These are phyloP conservation scores for Chromoteleia sp. DNA, from an alignment of 2,888 invertebrate genomes.

Conservation along the genomic window DNA sequence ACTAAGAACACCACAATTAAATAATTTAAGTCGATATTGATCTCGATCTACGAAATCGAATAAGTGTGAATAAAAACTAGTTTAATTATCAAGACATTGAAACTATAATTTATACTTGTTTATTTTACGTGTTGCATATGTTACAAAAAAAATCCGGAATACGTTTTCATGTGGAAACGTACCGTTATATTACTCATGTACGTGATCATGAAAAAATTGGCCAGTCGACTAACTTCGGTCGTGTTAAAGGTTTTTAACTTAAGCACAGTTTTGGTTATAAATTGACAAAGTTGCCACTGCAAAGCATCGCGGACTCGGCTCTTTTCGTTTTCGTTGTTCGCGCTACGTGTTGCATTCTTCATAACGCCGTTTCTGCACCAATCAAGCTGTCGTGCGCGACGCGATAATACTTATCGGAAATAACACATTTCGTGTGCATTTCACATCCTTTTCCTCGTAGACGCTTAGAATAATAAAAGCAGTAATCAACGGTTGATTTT, in stretches of 20 bases:
- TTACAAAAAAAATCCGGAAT: background rate
- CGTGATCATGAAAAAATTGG: constrained; percentile 32
- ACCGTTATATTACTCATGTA: constrained; percentile 25
- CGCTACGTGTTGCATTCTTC: constrained; percentile 56
- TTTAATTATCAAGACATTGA: too few relatives aligned
- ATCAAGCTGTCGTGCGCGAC: constrained; percentile 48
- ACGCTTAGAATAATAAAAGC: constrained; percentile 32
- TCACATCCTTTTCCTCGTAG: constrained; percentile 32
- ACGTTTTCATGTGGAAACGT: background rate
- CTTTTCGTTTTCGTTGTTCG: constrained; percentile 9
- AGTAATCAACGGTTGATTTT: constrained; percentile 2
- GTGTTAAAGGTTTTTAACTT: constrained; percentile 48
- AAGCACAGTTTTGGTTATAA: constrained; percentile 58
- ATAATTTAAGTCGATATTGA: too few relatives aligned
- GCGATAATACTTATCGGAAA: constrained; percentile 54
- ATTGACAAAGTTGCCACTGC: constrained; percentile 44
- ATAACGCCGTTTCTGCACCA: constrained; percentile 39
- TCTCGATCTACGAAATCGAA: too few relatives aligned
- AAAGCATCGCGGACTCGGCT: background rate
- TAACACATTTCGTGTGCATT: constrained; percentile 48
- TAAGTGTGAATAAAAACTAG: too few relatives aligned
- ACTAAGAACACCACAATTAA: too few relatives aligned
- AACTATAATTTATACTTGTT: constrained; percentile 11
- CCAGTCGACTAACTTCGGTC: constrained; percentile 30
- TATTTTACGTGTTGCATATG: background rate